Conservation (phyloP, 2,797 vertebrate genomes). For the Gadopsis bispinosus region DNA sequence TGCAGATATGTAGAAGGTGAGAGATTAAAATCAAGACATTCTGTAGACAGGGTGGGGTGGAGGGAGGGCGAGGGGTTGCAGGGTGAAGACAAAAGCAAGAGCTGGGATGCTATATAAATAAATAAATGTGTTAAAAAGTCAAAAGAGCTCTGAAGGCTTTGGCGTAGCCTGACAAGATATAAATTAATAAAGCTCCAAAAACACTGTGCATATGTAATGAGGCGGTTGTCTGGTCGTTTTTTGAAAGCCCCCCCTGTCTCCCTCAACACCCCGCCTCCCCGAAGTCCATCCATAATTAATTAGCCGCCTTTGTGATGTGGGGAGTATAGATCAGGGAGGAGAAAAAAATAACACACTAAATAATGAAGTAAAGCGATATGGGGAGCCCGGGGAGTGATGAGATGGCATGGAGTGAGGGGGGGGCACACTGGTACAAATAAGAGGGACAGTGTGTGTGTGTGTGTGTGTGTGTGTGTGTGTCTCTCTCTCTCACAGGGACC, state of each 20-base stretch:
- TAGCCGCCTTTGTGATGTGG: conserved; percentile 79
- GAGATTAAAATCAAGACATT: conserved; percentile 64
- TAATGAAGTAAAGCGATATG: conserved; percentile 83
- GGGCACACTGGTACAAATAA: conserved; percentile 65
- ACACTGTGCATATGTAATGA: conserved; percentile 78
- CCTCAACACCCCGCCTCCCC: not conserved
- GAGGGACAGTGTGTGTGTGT: conserved; percentile 22
- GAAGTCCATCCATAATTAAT: conserved; percentile 81
- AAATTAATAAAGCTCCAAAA: conserved; percentile 81
- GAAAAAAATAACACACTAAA: conserved; percentile 82
- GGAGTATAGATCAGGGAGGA: conserved; percentile 80
- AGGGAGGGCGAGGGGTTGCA: conserved; percentile 12
- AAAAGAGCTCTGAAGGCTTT: conserved; percentile 73
- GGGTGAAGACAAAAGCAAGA: conserved; percentile 46
- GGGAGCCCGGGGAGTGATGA: conserved; percentile 65
- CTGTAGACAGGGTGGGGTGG: conserved; percentile 24
- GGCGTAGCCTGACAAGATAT: conserved; percentile 77
- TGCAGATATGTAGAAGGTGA: conserved; percentile 60
- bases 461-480: conserved; percentile 14
- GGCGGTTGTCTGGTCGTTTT: conserved; percentile 69
- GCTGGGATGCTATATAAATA: conserved; percentile 64
- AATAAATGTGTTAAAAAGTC: conserved; percentile 71
- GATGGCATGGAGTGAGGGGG: conserved; percentile 58
- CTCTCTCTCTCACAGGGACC: conserved; percentile 8
- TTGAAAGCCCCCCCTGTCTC: conserved; percentile 37